A percentile compares a stretch with the other conserved stretches of the same genome.
These are phyloP conservation scores for Anthoscopus minutus DNA, from an alignment of 2,113 vertebrate species.

Conservation along the genomic window DNA sequence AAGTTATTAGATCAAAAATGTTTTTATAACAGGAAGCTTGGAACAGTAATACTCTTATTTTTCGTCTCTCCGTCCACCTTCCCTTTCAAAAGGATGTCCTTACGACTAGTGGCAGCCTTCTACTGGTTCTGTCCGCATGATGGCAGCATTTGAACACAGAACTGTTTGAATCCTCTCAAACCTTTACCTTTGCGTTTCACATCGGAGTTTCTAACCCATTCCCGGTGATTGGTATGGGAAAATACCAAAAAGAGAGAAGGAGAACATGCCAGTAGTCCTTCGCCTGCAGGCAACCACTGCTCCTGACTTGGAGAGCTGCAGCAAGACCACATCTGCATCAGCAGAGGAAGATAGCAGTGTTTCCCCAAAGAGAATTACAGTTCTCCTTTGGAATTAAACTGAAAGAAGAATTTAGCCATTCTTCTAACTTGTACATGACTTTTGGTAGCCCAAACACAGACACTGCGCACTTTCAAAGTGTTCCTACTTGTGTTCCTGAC, in stretches of 20 bases:
- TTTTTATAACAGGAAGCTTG: neutral
- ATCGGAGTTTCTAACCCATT: neutral
- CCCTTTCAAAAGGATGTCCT: neutral
- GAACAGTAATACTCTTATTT: neutral
- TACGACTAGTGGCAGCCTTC: neutral
- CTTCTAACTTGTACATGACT: neutral
- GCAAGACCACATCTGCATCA: neutral
- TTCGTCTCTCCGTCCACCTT: neutral
- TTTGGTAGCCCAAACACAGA: neutral
- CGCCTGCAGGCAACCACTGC: neutral
- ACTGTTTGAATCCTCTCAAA: neutral
- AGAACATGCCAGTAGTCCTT: neutral
- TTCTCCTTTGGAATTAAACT: neutral
- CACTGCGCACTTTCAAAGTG: neutral
- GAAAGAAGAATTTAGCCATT: neutral
- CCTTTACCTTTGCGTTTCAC: accelerated
- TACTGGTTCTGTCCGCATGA: slow-evolving; percentile 1
- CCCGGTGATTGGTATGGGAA: neutral
- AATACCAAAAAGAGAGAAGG: neutral
- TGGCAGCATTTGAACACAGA: slow-evolving; percentile 57
- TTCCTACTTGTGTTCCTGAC: neutral
- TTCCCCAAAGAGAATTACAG: neutral
- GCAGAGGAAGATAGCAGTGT: neutral
- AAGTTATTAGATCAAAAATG: neutral
- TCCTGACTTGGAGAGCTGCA: neutral